Evolutionary conservation across 2,113 vertebrate species (phyloP).

Genomic region (Otolemur garnettii): DNA sequence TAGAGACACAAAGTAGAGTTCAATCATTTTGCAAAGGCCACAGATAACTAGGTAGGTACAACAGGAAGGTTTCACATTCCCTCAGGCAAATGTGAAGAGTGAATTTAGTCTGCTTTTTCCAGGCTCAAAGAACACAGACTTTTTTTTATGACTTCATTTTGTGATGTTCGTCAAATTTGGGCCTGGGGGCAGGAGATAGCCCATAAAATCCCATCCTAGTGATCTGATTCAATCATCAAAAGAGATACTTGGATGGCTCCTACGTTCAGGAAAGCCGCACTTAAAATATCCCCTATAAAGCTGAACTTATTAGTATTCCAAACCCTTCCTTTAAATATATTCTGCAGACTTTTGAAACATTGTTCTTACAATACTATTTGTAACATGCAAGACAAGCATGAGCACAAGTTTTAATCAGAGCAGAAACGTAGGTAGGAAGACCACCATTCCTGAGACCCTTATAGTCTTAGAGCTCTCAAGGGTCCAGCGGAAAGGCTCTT

Average conservation of each 20-base stretch:
- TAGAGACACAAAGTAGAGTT: slow-evolving; percentile 22
- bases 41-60: background rate
- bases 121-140: slow-evolving; percentile 36
- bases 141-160: slow-evolving; percentile 63
- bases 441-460: background rate
- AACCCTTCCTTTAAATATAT: slow-evolving; percentile 46
- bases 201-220: background rate
- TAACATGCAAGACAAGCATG: slow-evolving; percentile 34
- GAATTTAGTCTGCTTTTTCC: slow-evolving; percentile 33
- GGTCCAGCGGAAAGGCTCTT: background rate
- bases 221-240: slow-evolving; percentile 1
- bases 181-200: slow-evolving; percentile 9
- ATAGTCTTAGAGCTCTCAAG: background rate
- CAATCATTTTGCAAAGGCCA: slow-evolving; percentile 7
- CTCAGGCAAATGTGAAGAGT: slow-evolving; percentile 39
- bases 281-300: background rate
- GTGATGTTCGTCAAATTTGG: slow-evolving; percentile 50
- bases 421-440: background rate
- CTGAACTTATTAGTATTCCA: background rate
- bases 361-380: slow-evolving; percentile 55
- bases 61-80: slow-evolving; percentile 23
- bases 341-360: background rate
- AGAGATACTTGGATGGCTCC: background rate
- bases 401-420: background rate
- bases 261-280: slow-evolving; percentile 18